Evolutionary conservation across 1,140 invertebrate species (phyloP).

Genomic region (Magallana angulata): DNA sequence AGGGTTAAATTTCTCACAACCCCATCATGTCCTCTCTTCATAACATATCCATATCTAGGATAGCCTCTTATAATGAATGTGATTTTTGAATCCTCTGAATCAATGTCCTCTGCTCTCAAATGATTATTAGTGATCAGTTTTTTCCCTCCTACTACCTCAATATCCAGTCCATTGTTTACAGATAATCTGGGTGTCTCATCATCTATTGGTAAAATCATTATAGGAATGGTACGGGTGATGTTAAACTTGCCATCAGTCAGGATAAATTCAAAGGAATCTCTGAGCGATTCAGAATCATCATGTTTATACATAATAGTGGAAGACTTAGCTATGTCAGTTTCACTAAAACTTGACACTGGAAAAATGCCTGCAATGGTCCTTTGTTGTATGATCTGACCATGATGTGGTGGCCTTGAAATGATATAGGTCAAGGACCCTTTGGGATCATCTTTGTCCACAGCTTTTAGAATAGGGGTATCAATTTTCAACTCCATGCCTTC

Average conservation of each 20-base stretch:
- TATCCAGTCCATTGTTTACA: constrained; percentile 79
- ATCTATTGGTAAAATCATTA: constrained; percentile 78
- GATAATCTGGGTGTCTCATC: constrained; percentile 79
- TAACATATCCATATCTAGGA: constrained; percentile 77
- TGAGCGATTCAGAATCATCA: constrained; percentile 78
- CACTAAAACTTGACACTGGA: constrained; percentile 73
- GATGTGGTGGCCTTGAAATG: constrained; percentile 74
- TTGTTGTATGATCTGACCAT: constrained; percentile 78
- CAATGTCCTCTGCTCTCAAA: constrained; percentile 78
- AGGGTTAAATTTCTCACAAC: constrained; percentile 73
- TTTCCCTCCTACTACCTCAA: constrained; percentile 76
- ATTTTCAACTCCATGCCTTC: constrained; percentile 79
- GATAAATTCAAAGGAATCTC: constrained; percentile 77
- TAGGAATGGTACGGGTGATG: constrained; percentile 74
- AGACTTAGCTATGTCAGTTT: constrained; percentile 74
- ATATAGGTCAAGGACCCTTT: constrained; percentile 75
- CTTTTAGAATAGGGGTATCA: constrained; percentile 78
- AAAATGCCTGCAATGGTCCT: constrained; percentile 69
- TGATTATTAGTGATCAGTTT: constrained; percentile 75
- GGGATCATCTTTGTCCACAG: constrained; percentile 79
- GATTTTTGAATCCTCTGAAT: constrained; percentile 75
- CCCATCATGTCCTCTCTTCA: constrained; percentile 56
- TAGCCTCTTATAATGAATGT: constrained; percentile 74
- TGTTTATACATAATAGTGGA: constrained; percentile 80
- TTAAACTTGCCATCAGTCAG: constrained; percentile 78